Percentiles rank a stretch among this genome's conserved stretches.
These are phyloP conservation scores for Prunella fulvescens DNA, from an alignment of 2,113 vertebrate species.

Conservation along the genomic window DNA sequence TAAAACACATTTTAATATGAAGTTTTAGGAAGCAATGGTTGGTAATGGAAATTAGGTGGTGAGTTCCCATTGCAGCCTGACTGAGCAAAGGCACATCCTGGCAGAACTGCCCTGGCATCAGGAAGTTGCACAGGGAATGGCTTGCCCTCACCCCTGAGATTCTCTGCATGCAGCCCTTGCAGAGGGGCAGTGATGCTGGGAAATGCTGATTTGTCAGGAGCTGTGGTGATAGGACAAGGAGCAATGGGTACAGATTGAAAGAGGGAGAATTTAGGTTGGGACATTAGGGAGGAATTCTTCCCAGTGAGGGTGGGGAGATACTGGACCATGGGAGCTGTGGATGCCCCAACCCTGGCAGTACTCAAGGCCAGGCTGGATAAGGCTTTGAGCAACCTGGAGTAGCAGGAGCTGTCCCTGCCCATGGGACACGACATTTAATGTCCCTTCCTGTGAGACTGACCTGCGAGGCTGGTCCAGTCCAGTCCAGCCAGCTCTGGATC, in stretches of 20 bases:
- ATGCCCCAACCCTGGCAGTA: neutral
- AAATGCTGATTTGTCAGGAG: neutral
- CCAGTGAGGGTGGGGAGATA: neutral
- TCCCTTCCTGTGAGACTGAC: neutral
- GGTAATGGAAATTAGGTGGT: neutral
- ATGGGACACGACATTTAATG: too few relatives aligned
- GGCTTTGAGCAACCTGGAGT: neutral
- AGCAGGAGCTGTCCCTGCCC: neutral
- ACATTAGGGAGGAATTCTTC: neutral
- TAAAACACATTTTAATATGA: neutral
- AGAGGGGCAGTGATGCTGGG: neutral
- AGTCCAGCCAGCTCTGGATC: too few relatives aligned
- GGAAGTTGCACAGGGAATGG: neutral
- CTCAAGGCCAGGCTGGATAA: neutral
- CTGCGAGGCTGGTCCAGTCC: too few relatives aligned
- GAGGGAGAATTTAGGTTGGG: neutral
- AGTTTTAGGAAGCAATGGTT: neutral
- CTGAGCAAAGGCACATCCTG: neutral
- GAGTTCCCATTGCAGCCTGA: neutral
- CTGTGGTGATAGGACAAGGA: neutral
- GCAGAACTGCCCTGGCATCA: fast-evolving
- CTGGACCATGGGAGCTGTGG: neutral
- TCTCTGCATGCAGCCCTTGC: neutral
- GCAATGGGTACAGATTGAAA: neutral
- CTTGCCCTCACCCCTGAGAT: neutral